Conservation (phyloP, 2,113 vertebrate species). For the Macrotis lagotis region DNA sequence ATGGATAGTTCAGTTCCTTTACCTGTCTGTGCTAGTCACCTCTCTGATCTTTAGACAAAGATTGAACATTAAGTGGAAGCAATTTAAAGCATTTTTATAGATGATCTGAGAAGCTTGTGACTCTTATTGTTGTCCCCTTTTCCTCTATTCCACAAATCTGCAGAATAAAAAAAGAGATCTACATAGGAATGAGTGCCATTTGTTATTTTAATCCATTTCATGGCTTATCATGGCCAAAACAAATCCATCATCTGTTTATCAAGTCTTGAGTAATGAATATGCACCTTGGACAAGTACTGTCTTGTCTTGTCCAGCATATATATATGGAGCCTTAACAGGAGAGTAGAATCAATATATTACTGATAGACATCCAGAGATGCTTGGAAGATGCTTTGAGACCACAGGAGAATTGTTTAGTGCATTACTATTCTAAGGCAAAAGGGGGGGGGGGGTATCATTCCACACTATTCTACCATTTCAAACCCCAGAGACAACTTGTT, state of each 20-base stretch:
- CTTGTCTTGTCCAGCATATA: no score
- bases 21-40: neutral
- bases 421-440: neutral
- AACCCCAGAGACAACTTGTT: neutral
- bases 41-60: neutral
- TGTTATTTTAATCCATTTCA: neutral
- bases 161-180: neutral
- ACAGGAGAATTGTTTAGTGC: neutral
- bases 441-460: neutral
- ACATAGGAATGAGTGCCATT: neutral
- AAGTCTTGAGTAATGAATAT: neutral
- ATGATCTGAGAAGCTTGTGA: neutral
- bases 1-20: neutral
- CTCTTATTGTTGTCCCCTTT: neutral
- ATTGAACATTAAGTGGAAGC: neutral
- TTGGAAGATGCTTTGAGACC: neutral
- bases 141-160: neutral
- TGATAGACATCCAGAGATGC: neutral
- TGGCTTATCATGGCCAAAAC: neutral
- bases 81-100: neutral
- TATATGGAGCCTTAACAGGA: neutral
- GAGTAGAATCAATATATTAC: neutral
- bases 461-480: neutral
- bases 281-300: neutral
- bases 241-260: neutral